phyloP scores from a whole-genome alignment of 2,888 invertebrate genomes.

The Linyphia triangularis region DNA sequence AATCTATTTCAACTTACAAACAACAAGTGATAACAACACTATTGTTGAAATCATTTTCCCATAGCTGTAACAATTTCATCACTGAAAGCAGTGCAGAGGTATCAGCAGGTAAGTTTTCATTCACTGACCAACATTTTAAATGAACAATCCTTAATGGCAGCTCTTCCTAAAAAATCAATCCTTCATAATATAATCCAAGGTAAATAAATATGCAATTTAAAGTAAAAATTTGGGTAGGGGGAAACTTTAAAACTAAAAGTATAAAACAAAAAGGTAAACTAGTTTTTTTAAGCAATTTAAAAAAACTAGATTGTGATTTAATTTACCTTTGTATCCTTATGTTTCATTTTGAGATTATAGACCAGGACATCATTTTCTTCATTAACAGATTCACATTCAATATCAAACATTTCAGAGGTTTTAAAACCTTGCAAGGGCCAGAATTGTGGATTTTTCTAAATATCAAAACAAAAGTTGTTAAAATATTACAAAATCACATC shows the following conservation, averaged over 20 bases:
- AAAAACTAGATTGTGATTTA: too few relatives aligned
- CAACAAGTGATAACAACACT: neutral
- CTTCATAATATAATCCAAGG: neutral
- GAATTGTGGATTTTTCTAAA: constrained; percentile 22
- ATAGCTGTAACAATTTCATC: neutral
- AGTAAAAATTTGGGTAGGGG: too few relatives aligned
- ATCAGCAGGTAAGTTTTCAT: constrained; percentile 4
- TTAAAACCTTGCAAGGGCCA: neutral
- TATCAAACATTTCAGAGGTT: neutral
- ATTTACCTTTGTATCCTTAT: neutral
- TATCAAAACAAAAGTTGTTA: too few relatives aligned
- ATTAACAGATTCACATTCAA: constrained; percentile 6
- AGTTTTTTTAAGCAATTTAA: too few relatives aligned
- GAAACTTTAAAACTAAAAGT: too few relatives aligned
- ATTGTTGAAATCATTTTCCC: neutral
- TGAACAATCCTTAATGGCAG: constrained; percentile 1
- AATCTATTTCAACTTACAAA: too few relatives aligned
- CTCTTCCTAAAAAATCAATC: neutral
- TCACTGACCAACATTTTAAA: constrained; percentile 5
- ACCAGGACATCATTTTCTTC: neutral
- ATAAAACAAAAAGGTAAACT: too few relatives aligned
- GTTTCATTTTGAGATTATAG: neutral
- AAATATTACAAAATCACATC: too few relatives aligned
- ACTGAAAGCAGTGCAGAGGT: neutral
- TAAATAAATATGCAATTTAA: too few relatives aligned